Evolutionary conservation across 2,113 vertebrate species (phyloP).

Genomic region (Callipepla squamata): DNA sequence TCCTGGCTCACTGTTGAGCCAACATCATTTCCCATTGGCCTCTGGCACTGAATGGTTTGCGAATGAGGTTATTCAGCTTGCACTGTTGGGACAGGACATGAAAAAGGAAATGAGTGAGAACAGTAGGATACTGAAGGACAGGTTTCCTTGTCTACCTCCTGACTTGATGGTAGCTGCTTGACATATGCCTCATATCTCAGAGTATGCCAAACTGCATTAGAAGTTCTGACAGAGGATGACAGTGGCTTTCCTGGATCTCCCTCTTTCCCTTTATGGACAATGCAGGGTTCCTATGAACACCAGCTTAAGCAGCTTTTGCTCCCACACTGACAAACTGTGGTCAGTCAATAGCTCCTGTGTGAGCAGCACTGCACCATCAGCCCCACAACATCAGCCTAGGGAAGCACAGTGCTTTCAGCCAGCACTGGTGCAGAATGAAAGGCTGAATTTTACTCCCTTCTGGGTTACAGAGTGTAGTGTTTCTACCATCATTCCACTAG

Average conservation of each 20-base stretch:
- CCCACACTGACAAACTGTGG: neutral
- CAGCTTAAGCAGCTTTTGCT: neutral
- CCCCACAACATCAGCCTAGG: neutral
- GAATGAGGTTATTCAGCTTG: neutral
- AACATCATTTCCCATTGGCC: neutral
- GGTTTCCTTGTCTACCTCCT: neutral
- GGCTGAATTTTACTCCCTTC: neutral
- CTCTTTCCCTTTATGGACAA: neutral
- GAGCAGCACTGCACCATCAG: neutral
- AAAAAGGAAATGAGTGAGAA: neutral
- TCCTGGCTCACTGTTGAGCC: neutral
- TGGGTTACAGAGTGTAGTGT: neutral
- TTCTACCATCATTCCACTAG: neutral
- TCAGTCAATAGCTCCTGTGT: neutral
- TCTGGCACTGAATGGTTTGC: neutral
- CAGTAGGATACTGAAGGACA: neutral
- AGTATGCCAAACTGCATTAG: neutral
- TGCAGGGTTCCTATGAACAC: neutral
- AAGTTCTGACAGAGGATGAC: neutral
- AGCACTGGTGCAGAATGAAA: neutral
- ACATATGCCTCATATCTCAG: neutral
- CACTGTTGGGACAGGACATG: neutral
- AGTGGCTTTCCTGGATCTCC: neutral
- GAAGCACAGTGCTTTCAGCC: neutral
- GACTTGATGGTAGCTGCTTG: neutral